These are phyloP conservation scores for Himalopsyche tibetana DNA, from an alignment of 2,888 invertebrate species.

Conservation along the genomic window DNA sequence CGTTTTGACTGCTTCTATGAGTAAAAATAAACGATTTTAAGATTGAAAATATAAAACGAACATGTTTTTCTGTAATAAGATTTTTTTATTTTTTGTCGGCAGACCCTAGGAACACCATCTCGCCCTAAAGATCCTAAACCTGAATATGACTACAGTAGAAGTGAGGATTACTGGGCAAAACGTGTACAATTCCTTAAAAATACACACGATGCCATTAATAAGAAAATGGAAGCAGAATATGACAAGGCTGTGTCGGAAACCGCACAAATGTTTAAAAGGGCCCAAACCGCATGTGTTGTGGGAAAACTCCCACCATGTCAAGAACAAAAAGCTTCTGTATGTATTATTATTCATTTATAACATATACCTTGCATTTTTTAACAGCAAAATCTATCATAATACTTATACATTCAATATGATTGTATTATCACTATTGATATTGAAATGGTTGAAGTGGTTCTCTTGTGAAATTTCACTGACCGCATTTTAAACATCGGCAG, in stretches of 20 bases:
- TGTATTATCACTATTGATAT: constrained; percentile 4
- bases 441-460: not conserved
- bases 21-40: constrained; percentile 25
- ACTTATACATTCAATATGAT: not conserved
- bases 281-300: constrained; percentile 56
- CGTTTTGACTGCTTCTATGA: not conserved
- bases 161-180: constrained; percentile 63
- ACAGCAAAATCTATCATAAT: not conserved
- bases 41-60: not conserved
- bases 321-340: constrained; percentile 59
- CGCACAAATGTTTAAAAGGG: constrained; percentile 62
- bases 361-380: not conserved
- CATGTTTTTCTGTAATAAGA: constrained; percentile 10
- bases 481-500: too few species aligned
- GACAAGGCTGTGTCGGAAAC: constrained; percentile 63
- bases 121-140: constrained; percentile 49
- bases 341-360: not conserved
- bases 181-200: constrained; percentile 62
- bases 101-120: constrained; percentile 34
- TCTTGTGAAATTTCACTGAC: too few species aligned
- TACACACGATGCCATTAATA: constrained; percentile 60
- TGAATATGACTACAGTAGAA: constrained; percentile 56
- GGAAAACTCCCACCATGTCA: constrained; percentile 64
- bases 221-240: constrained; percentile 64
- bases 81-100: constrained; percentile 6